phyloP scores from a whole-genome alignment of 2,797 vertebrate genomes.

The Tangara arthus region DNA sequence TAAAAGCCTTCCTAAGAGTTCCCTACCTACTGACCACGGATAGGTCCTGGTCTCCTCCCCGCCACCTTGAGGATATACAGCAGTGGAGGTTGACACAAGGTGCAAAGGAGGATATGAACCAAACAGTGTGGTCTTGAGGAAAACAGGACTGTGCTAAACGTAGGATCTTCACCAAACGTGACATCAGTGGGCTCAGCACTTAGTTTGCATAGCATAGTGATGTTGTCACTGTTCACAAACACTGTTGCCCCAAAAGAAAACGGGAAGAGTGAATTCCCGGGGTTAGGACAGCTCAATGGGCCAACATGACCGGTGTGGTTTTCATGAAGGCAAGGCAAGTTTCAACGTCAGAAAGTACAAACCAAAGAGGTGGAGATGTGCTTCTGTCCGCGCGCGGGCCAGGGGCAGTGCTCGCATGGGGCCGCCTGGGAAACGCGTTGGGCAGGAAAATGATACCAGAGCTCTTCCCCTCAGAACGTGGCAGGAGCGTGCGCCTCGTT shows the following conservation, averaged over 20 bases:
- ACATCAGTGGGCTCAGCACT: slow-evolving; percentile 52
- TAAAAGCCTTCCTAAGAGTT: slow-evolving; percentile 1
- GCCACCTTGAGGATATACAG: slow-evolving; percentile 39
- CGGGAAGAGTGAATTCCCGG: not conserved
- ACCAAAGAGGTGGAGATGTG: not conserved
- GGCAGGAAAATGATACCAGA: not conserved
- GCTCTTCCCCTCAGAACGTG: not conserved
- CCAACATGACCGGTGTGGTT: not conserved
- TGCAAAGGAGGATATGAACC: slow-evolving; percentile 26
- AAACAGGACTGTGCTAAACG: slow-evolving; percentile 8
- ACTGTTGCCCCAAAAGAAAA: not conserved
- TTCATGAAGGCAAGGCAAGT: slow-evolving; percentile 26
- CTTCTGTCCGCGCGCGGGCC: not conserved
- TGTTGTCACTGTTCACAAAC: slow-evolving; percentile 50
- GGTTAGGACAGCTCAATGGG: not conserved
- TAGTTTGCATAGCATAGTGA: slow-evolving; percentile 67
- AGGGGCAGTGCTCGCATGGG: not conserved
- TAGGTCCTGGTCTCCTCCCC: not conserved
- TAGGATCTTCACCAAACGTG: slow-evolving; percentile 18
- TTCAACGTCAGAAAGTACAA: not conserved
- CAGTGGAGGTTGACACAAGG: slow-evolving; percentile 53
- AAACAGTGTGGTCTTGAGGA: slow-evolving; percentile 14
- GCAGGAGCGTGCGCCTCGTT: not conserved
- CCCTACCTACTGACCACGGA: not conserved
- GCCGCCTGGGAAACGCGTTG: not conserved